phyloP scores from a whole-genome alignment of 2,888 invertebrate species.

The Clunio marinus region DNA sequence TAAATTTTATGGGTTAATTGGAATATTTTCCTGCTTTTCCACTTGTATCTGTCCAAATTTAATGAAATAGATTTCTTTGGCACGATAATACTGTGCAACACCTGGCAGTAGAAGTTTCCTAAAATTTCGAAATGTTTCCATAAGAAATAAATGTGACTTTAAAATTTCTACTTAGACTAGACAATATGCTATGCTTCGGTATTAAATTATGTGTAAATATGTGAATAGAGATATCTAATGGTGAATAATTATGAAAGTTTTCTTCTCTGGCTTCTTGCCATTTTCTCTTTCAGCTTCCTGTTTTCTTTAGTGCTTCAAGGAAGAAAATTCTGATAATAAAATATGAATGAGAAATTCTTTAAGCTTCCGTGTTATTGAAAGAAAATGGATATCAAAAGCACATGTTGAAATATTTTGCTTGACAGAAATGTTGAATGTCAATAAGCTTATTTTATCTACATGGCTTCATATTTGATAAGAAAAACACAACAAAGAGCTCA shows the following conservation, averaged over 20 bases:
- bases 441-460: too few species aligned
- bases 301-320: too few species aligned
- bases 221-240: slow-evolving; percentile 19
- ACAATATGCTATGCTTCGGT: not conserved
- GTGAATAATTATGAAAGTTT: slow-evolving; percentile 23
- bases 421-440: too few species aligned
- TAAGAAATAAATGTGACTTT: not conserved
- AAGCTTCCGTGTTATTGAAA: too few species aligned
- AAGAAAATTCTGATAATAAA: not conserved
- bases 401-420: too few species aligned
- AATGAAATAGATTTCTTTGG: not conserved
- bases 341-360: too few species aligned
- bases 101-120: not conserved
- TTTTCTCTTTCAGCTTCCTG: too few species aligned
- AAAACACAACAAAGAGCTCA: too few species aligned
- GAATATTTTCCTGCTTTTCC: too few species aligned
- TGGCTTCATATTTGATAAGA: too few species aligned
- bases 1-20: too few species aligned
- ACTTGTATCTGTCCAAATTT: not conserved
- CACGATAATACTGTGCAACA: not conserved
- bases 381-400: too few species aligned
- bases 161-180: not conserved
- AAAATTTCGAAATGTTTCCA: not conserved
- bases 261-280: not conserved
- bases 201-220: slow-evolving; percentile 34